phyloP scores from a whole-genome alignment of 2,113 vertebrate species.

The Dendropsophus ebraccatus region DNA sequence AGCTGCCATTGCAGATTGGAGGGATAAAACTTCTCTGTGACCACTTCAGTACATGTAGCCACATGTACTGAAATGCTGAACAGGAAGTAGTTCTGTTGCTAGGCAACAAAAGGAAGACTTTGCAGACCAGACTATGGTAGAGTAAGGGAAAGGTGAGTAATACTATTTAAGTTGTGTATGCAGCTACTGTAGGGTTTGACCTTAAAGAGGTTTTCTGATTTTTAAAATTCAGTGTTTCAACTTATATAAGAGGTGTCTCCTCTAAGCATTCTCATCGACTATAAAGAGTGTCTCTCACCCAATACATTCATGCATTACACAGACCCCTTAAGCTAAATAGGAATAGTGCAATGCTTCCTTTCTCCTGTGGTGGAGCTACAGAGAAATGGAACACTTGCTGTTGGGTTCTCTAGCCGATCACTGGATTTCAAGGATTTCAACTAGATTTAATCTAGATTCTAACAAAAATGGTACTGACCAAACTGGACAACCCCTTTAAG shows the following conservation, averaged over 20 bases:
- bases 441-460: no score
- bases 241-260: neutral
- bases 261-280: no score
- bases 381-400: neutral
- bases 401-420: neutral
- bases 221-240: no score
- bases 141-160: neutral
- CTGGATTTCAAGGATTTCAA: neutral
- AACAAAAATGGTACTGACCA: neutral
- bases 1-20: no score
- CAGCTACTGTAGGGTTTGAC: neutral
- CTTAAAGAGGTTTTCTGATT: neutral
- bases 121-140: no score
- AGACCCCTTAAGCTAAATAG: no score
- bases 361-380: neutral
- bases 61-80: no score
- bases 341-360: neutral
- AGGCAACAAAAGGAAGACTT: no score
- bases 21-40: no score
- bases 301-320: no score
- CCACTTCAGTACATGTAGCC: no score
- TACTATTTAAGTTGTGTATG: neutral
- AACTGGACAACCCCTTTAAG: neutral
- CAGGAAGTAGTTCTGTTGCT: no score
- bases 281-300: neutral